A percentile compares a stretch with the other conserved stretches of the same genome.
Conservation (phyloP, 92 coral and sea anemone genomes). For the Phenganax stokvisi region DNA sequence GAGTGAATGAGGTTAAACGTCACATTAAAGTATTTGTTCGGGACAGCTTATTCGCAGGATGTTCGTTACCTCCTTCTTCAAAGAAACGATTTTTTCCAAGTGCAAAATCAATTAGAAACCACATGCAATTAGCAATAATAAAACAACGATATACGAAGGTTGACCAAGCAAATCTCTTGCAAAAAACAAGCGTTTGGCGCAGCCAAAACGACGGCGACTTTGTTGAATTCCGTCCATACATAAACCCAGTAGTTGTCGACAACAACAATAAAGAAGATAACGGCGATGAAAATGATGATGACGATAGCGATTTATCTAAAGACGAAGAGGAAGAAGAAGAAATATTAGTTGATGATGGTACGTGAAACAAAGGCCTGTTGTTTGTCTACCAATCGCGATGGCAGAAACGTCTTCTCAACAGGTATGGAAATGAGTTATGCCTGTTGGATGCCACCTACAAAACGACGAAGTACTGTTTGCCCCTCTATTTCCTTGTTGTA, state of each 20-base stretch:
- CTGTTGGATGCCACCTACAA: constrained; percentile 55
- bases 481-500: constrained; percentile 50
- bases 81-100: constrained; percentile 48
- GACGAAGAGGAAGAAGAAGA: background rate
- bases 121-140: constrained; percentile 43
- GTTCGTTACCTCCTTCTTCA: constrained; percentile 31
- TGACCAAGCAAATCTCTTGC: constrained; percentile 49
- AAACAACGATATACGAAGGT: constrained; percentile 40
- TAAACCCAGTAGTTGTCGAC: background rate
- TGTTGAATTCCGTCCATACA: constrained; percentile 41
- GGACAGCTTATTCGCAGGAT: constrained; percentile 28
- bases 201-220: constrained; percentile 31
- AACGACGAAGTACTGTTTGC: constrained; percentile 50
- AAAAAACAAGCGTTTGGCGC: constrained; percentile 29
- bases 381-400: constrained; percentile 52
- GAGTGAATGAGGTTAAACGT: constrained; percentile 42
- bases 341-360: background rate
- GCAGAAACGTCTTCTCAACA: constrained; percentile 43
- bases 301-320: too few relatives aligned
- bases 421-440: constrained; percentile 48
- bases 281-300: background rate
- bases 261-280: background rate
- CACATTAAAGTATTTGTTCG: constrained; percentile 39
- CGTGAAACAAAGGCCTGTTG: background rate
- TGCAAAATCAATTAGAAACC: constrained; percentile 42